Evolutionary conservation across 2,888 invertebrate genomes (phyloP).

Genomic region (Cristatella mucedo): DNA sequence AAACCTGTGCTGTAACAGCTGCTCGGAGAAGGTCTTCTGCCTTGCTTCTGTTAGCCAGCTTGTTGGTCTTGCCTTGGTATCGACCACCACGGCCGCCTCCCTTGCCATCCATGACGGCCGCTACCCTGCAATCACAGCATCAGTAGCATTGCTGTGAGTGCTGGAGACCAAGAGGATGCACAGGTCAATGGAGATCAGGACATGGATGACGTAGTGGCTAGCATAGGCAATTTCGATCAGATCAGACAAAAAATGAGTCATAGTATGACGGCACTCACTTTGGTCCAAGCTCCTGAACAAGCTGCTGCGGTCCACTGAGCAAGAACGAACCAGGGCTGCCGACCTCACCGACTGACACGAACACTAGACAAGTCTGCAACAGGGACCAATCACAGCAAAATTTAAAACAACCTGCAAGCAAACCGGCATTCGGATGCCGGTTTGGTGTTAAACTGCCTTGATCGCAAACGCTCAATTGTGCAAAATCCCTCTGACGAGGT

Average conservation of each 20-base stretch:
- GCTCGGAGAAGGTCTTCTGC: slow-evolving; percentile 41
- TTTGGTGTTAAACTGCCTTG: too few relatives aligned
- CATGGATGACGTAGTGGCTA: too few relatives aligned
- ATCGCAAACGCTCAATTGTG: too few relatives aligned
- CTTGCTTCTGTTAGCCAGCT: slow-evolving; percentile 48
- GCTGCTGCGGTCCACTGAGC: slow-evolving; percentile 41
- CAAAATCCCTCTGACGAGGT: too few relatives aligned
- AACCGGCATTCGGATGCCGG: too few relatives aligned
- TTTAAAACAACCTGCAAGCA: too few relatives aligned
- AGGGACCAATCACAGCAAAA: too few relatives aligned
- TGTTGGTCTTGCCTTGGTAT: slow-evolving; percentile 61
- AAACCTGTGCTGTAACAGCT: too few relatives aligned
- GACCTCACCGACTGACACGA: slow-evolving; percentile 56
- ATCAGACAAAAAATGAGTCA: too few relatives aligned
- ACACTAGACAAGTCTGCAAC: slow-evolving; percentile 46
- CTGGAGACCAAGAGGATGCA: slow-evolving; percentile 10
- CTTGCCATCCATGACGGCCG: slow-evolving; percentile 55
- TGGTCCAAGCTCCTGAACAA: slow-evolving; percentile 43
- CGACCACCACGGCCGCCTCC: slow-evolving; percentile 56
- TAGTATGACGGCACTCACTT: slow-evolving; percentile 47
- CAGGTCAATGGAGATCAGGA: slow-evolving; percentile 6
- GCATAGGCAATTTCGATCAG: too few relatives aligned
- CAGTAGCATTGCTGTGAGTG: not conserved
- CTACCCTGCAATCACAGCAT: slow-evolving; percentile 47
- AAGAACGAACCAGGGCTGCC: slow-evolving; percentile 45